These are phyloP conservation scores for Vannuccia rotundouncinata DNA, from an alignment of 2,888 invertebrate genomes.

Conservation along the genomic window DNA sequence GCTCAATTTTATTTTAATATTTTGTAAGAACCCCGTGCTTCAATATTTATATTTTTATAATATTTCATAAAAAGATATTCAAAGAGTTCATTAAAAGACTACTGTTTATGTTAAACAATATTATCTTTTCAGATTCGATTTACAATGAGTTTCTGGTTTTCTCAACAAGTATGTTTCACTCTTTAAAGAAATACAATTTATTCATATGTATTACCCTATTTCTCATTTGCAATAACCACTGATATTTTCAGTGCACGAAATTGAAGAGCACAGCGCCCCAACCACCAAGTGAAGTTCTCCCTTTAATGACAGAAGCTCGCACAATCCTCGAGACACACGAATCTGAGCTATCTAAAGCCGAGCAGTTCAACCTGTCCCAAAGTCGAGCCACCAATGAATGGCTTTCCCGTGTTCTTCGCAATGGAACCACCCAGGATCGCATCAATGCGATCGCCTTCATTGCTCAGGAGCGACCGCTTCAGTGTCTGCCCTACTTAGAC, in stretches of 20 bases:
- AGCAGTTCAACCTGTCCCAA: not conserved
- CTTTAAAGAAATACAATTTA: not conserved
- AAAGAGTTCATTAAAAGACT: no score
- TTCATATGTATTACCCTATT: not conserved
- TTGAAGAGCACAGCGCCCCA: not conserved
- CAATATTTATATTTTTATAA: no score
- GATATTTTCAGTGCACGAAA: not conserved
- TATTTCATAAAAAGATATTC: no score
- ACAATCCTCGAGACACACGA: not conserved
- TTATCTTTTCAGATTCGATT: not conserved
- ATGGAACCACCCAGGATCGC: not conserved
- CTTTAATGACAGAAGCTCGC: not conserved
- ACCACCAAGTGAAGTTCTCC: not conserved
- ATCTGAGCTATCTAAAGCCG: not conserved
- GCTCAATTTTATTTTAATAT: no score
- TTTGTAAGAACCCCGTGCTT: no score
- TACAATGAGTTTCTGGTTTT: not conserved
- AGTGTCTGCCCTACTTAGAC: not conserved
- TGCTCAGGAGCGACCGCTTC: not conserved
- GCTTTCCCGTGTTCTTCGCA: not conserved
- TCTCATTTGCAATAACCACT: not conserved
- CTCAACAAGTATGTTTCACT: not conserved
- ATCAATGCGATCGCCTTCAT: not conserved
- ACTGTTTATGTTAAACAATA: no score
- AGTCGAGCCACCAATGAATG: slow-evolving; percentile 10